Evolutionary conservation across 2,888 invertebrate genomes (phyloP).

Genomic region (Xanthia icteritia): DNA sequence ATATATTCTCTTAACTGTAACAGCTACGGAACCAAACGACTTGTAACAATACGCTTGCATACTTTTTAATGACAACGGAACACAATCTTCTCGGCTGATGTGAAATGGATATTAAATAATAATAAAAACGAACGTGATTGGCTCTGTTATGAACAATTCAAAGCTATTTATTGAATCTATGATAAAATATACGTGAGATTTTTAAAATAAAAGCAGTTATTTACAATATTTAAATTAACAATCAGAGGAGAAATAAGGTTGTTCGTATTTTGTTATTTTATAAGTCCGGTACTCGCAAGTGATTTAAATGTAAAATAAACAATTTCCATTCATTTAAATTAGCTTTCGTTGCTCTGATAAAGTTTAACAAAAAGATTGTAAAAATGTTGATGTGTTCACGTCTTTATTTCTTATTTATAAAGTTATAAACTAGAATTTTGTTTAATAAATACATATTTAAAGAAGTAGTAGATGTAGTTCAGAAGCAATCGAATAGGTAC

Average conservation of each 20-base stretch:
- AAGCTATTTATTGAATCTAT: slow-evolving; percentile 51
- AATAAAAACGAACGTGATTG: slow-evolving; percentile 78
- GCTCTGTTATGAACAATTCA: slow-evolving; percentile 68
- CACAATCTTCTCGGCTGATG: slow-evolving; percentile 74
- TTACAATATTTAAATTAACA: slow-evolving; percentile 24
- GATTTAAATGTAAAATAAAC: slow-evolving; percentile 37
- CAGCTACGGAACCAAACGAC: slow-evolving; percentile 45
- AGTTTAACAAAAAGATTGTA: slow-evolving; percentile 38
- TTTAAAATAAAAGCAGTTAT: slow-evolving; percentile 51
- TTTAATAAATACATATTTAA: slow-evolving; percentile 1
- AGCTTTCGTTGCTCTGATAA: slow-evolving; percentile 29
- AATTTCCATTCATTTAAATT: slow-evolving; percentile 36
- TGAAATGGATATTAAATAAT: slow-evolving; percentile 77
- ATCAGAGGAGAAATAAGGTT: slow-evolving; percentile 4
- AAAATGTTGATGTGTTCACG: slow-evolving; percentile 6
- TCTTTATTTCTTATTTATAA: slow-evolving; percentile 4
- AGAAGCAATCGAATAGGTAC: background rate
- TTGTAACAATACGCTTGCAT: slow-evolving; percentile 48
- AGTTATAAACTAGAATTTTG: slow-evolving; percentile 11
- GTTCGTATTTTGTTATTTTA: slow-evolving; percentile 32
- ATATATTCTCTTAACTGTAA: slow-evolving; percentile 6
- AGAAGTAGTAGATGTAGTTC: background rate
- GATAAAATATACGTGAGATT: slow-evolving; percentile 63
- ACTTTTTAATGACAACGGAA: slow-evolving; percentile 67
- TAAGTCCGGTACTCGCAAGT: slow-evolving; percentile 2